A percentile compares a stretch with the other conserved stretches of the same genome.
These are phyloP conservation scores for Polylopha cassiicola DNA, from an alignment of 2,888 invertebrate species.

Conservation along the genomic window DNA sequence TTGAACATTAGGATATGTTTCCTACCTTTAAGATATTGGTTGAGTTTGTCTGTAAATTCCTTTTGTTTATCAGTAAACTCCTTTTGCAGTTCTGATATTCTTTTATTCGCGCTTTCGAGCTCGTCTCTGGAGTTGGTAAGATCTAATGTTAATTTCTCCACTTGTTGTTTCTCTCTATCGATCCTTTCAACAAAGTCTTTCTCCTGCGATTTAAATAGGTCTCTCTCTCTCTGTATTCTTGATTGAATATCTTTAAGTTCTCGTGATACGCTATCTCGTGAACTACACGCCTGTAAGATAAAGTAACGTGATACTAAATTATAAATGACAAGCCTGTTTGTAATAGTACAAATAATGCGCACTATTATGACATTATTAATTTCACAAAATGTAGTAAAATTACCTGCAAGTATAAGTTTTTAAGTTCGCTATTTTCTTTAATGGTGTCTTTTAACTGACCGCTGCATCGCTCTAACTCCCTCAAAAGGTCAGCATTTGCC, in stretches of 20 bases:
- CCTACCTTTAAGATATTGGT: constrained; percentile 60
- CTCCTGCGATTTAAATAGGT: constrained; percentile 56
- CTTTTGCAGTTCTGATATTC: constrained; percentile 75
- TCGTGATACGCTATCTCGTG: constrained; percentile 76
- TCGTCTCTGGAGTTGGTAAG: constrained; percentile 69
- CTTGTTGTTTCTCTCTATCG: constrained; percentile 72
- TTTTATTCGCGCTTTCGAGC: constrained; percentile 72
- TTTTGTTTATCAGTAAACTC: constrained; percentile 74
- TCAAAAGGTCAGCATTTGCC: constrained; percentile 57
- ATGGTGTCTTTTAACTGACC: constrained; percentile 71
- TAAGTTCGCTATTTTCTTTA: constrained; percentile 66
- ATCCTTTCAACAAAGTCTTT: constrained; percentile 66
- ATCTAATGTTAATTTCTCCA: constrained; percentile 68
- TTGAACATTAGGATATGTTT: not conserved
- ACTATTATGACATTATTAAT: no score
- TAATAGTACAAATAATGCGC: no score
- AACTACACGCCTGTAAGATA: constrained; percentile 73
- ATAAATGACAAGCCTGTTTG: no score
- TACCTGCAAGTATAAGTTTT: constrained; percentile 72
- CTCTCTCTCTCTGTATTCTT: constrained; percentile 57
- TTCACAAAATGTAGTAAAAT: constrained; percentile 22
- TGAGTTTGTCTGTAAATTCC: constrained; percentile 62
- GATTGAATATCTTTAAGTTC: constrained; percentile 74
- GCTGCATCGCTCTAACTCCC: constrained; percentile 72
- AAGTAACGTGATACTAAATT: no score